These are phyloP conservation scores for Chloromyia formosa DNA, from an alignment of 2,888 invertebrate genomes.

Conservation along the genomic window DNA sequence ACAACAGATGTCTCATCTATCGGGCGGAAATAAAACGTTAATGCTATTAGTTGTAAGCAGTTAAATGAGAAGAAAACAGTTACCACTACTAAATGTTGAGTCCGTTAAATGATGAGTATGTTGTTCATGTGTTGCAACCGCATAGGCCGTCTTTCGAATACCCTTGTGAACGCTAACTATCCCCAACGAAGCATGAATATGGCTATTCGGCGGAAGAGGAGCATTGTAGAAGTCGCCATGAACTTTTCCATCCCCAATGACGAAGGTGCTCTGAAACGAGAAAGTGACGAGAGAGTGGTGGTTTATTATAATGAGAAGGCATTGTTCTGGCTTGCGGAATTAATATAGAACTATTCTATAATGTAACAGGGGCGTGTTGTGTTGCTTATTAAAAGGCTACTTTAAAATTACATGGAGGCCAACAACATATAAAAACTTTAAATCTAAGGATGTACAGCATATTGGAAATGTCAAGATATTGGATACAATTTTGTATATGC, in stretches of 20 bases:
- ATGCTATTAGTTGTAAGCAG: not conserved
- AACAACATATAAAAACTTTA: no score
- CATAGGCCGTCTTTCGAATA: conserved; percentile 72
- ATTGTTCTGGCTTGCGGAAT: no score
- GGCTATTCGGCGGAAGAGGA: conserved; percentile 71
- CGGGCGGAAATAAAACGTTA: not conserved
- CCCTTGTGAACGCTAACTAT: conserved; percentile 75
- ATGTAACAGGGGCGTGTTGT: no score
- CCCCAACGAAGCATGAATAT: conserved; percentile 76
- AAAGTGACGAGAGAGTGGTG: not conserved
- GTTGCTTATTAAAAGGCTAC: no score
- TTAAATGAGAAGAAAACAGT: not conserved
- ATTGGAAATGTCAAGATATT: no score
- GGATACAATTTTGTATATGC: no score
- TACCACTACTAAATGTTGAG: conserved; percentile 61
- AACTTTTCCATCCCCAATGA: conserved; percentile 77
- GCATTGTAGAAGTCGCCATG: conserved; percentile 83
- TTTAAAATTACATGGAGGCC: no score
- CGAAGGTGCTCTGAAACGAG: conserved; percentile 68
- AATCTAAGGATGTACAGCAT: no score
- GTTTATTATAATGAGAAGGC: no score
- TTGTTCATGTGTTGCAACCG: conserved; percentile 66
- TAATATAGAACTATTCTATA: no score
- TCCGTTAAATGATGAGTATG: conserved; percentile 55
- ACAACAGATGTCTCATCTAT: conserved; percentile 56